Conservation (phyloP, 2,113 vertebrate species). For the Felis catus region DNA sequence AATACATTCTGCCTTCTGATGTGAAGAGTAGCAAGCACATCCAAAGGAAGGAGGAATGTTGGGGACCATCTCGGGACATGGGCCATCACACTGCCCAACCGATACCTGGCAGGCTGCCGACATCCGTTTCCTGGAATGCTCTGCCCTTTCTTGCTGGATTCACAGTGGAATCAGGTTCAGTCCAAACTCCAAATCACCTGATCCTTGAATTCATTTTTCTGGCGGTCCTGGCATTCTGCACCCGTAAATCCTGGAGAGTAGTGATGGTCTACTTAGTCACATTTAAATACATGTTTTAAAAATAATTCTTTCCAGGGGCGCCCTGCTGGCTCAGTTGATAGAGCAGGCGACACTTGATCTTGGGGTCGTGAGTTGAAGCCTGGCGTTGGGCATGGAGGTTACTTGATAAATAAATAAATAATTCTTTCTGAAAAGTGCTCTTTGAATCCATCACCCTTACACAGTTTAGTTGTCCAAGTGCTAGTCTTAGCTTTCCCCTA, state of each 20-base stretch:
- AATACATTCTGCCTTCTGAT: background rate
- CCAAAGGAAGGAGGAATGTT: background rate
- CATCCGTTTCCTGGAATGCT: background rate
- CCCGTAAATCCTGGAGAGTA: background rate
- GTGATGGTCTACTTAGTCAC: background rate
- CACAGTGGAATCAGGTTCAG: background rate
- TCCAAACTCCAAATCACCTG: background rate
- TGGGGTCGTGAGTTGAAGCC: background rate
- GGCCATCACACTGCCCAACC: background rate
- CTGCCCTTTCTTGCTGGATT: background rate
- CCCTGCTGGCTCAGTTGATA: background rate
- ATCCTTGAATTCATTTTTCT: background rate
- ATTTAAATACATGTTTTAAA: background rate
- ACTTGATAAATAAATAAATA: background rate
- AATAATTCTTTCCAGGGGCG: slow-evolving; percentile 4
- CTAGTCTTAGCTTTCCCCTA: background rate
- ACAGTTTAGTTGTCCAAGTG: background rate
- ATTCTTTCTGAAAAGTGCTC: background rate
- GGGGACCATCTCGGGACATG: background rate
- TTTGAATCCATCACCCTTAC: background rate
- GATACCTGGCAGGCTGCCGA: background rate
- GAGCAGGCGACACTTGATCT: background rate
- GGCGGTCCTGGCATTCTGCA: background rate
- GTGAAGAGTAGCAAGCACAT: background rate
- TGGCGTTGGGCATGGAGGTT: background rate